Conservation (phyloP, 1,140 invertebrate species). For the Nasonia giraulti region DNA sequence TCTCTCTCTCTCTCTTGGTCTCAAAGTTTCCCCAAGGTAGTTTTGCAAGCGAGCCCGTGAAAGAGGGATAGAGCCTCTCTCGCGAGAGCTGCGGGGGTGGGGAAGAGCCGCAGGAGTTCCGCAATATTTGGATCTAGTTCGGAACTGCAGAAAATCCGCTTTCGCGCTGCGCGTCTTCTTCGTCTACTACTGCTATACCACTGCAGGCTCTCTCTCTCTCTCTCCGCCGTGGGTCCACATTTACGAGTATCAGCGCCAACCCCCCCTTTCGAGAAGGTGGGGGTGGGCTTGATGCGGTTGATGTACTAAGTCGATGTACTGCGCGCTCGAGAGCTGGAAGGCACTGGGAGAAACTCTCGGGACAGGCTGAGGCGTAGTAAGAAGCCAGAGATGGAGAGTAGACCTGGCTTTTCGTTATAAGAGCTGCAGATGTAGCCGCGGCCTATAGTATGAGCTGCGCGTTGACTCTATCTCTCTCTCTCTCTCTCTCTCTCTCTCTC, state of each 20-base stretch:
- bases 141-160: slow-evolving; percentile 52
- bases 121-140: slow-evolving; percentile 53
- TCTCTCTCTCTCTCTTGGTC: not conserved
- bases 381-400: not conserved
- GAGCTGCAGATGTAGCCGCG: not conserved
- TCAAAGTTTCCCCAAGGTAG: slow-evolving; percentile 37
- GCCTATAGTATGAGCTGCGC: not conserved
- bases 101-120: slow-evolving; percentile 40
- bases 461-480: no score
- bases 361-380: slow-evolving; percentile 1
- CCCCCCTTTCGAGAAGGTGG: not conserved
- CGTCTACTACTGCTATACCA: not conserved
- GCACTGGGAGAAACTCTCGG: not conserved
- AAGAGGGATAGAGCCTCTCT: not conserved
- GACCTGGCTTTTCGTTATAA: slow-evolving; percentile 10
- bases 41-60: slow-evolving; percentile 30
- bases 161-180: slow-evolving; percentile 26
- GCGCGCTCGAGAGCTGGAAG: not conserved
- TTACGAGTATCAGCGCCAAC: slow-evolving; percentile 35
- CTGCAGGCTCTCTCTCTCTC: not conserved
- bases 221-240: slow-evolving; percentile 29
- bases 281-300: slow-evolving; percentile 36
- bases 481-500: no score
- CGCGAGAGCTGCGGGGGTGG: not conserved
- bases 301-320: slow-evolving; percentile 45